Percentiles rank a stretch among this genome's conserved stretches.
Evolutionary conservation across 2,888 invertebrate species (phyloP).

Genomic region (Patella caerulea): DNA sequence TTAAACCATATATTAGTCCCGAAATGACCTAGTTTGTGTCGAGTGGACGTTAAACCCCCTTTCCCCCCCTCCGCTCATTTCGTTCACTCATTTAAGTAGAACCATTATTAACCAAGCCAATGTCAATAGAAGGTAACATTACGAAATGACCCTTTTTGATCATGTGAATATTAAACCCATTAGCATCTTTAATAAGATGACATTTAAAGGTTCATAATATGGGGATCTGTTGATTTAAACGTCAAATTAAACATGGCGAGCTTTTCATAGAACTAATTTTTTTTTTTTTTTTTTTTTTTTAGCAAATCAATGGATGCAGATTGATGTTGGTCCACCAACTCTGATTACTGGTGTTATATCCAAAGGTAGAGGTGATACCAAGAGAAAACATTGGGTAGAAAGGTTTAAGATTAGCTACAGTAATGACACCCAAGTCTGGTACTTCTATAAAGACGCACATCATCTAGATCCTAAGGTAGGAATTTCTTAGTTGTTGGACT

Average conservation of each 20-base stretch:
- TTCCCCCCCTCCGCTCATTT: too few relatives aligned
- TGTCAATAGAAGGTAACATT: too few relatives aligned
- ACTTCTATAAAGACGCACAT: slow-evolving; percentile 74
- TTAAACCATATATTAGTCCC: too few relatives aligned
- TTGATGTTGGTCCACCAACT: slow-evolving; percentile 74
- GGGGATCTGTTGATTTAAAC: neutral
- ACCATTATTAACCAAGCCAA: too few relatives aligned
- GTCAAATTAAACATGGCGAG: neutral
- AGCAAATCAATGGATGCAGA: slow-evolving; percentile 74
- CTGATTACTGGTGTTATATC: slow-evolving; percentile 74
- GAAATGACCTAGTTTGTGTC: too few relatives aligned
- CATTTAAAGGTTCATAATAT: too few relatives aligned
- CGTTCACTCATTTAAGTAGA: too few relatives aligned
- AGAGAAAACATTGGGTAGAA: slow-evolving; percentile 74
- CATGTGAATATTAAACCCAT: too few relatives aligned
- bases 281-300: slow-evolving; percentile 28
- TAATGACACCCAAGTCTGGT: slow-evolving; percentile 74
- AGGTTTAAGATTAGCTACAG: slow-evolving; percentile 74
- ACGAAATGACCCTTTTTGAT: too few relatives aligned
- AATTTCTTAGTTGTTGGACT: neutral
- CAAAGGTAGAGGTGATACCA: slow-evolving; percentile 73
- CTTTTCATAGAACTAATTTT: neutral
- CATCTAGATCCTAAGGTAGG: slow-evolving; percentile 74
- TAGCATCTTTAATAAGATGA: too few relatives aligned
- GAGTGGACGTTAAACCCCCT: too few relatives aligned